These are phyloP conservation scores for Pelecanoides urinatrix DNA, from an alignment of 2,113 vertebrate genomes.

Conservation along the genomic window DNA sequence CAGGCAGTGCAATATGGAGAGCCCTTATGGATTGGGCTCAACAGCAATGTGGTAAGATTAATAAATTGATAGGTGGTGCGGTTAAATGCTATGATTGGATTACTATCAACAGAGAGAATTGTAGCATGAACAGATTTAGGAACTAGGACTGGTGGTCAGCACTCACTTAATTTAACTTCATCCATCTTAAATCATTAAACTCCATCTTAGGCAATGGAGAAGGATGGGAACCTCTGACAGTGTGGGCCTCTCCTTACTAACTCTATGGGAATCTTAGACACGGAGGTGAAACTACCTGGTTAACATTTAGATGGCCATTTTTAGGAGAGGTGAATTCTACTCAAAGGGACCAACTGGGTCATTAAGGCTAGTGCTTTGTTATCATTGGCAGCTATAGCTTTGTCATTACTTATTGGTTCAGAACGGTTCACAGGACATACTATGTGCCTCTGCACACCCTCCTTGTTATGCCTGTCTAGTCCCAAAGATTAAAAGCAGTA, in stretches of 20 bases:
- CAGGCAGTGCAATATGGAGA: slow-evolving; percentile 66
- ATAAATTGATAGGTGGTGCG: background rate
- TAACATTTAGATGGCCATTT: background rate
- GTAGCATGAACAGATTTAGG: background rate
- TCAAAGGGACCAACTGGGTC: background rate
- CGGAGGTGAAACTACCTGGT: background rate
- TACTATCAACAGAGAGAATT: background rate
- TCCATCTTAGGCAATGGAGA: background rate
- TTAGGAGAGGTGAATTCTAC: background rate
- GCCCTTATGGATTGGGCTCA: slow-evolving; percentile 88
- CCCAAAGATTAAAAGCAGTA: background rate
- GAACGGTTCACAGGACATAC: background rate
- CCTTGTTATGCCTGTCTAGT: background rate
- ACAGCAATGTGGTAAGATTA: slow-evolving; percentile 85
- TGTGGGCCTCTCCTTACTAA: background rate
- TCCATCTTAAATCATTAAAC: background rate
- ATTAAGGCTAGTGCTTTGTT: background rate
- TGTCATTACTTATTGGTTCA: background rate
- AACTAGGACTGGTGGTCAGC: background rate
- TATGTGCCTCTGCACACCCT: background rate
- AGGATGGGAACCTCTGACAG: background rate
- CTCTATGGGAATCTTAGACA: background rate
- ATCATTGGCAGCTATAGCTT: background rate
- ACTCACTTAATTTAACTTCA: background rate
- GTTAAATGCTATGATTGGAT: background rate